Percentiles rank a stretch among this genome's conserved stretches.
phyloP scores from a whole-genome alignment of 2,888 invertebrate species.

The Drosophila infuscata region DNA sequence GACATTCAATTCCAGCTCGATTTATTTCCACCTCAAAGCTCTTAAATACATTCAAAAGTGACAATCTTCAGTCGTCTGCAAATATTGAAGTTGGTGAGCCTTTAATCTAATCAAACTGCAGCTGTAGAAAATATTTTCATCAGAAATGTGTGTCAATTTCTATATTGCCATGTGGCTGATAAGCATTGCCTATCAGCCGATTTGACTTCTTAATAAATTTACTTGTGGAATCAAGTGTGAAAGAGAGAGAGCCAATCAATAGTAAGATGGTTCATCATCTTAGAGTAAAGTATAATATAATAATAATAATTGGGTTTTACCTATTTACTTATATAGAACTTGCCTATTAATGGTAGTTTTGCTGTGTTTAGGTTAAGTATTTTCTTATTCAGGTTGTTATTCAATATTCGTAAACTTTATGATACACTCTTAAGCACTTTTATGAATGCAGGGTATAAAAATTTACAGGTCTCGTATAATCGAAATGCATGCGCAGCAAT shows the following conservation, averaged over 20 bases:
- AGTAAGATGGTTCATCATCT: neutral
- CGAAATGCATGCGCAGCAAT: slow-evolving; percentile 17
- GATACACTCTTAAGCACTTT: neutral
- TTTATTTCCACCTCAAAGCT: slow-evolving; percentile 7
- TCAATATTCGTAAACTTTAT: neutral
- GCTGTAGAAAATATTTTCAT: slow-evolving; percentile 26
- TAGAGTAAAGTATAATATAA: too few species aligned
- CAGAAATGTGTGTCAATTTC: slow-evolving; percentile 53
- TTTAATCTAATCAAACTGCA: slow-evolving; percentile 57
- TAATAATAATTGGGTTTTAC: too few species aligned
- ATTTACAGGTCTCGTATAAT: neutral
- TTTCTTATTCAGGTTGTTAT: neutral
- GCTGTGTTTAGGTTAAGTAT: neutral
- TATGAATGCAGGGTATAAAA: neutral
- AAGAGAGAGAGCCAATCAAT: neutral
- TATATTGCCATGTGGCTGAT: slow-evolving; percentile 32
- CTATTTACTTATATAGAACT: too few species aligned
- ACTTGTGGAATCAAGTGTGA: slow-evolving; percentile 1
- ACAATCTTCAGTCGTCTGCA: slow-evolving; percentile 14
- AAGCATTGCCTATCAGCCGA: slow-evolving; percentile 27
- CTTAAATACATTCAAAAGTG: neutral
- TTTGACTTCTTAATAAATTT: neutral
- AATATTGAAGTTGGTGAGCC: slow-evolving; percentile 7
- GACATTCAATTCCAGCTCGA: neutral
- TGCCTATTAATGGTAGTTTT: neutral